Conservation (phyloP, 1,140 invertebrate species). For the Stegodyphus mimosarum region DNA sequence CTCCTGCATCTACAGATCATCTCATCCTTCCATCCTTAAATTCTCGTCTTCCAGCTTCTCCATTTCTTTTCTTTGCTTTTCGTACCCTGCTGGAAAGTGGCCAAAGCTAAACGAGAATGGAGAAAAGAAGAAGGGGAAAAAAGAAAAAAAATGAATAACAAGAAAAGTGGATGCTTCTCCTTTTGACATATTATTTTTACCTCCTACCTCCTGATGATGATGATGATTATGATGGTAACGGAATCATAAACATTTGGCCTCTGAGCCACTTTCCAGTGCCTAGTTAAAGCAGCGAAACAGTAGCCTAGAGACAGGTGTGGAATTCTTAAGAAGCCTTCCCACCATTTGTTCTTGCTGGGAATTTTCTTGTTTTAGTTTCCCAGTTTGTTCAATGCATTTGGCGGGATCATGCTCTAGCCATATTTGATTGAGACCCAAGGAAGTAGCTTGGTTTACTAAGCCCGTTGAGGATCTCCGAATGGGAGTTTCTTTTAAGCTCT, state of each 20-base stretch:
- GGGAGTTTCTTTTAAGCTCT: no score
- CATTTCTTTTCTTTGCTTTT: conserved; percentile 10
- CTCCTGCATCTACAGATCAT: conserved; percentile 39
- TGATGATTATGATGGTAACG: conserved; percentile 44
- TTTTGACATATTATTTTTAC: conserved; percentile 53
- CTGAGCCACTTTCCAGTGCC: not conserved
- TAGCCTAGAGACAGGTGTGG: conserved; percentile 21
- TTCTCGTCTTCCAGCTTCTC: not conserved
- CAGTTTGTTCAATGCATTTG: no score
- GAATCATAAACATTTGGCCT: conserved; percentile 47
- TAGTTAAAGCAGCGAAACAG: conserved; percentile 9
- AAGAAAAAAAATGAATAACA: not conserved
- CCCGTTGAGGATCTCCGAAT: no score
- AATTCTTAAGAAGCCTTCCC: conserved; percentile 29
- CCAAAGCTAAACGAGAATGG: conserved; percentile 1
- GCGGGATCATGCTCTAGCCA: no score
- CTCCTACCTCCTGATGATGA: conserved; percentile 36
- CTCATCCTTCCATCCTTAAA: conserved; percentile 8
- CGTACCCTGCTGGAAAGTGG: not conserved
- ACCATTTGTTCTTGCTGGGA: conserved; percentile 22
- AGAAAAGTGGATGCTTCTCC: not conserved
- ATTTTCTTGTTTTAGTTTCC: not conserved
- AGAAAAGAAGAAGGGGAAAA: conserved; percentile 9
- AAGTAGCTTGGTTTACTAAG: no score
- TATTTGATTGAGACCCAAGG: no score